Conservation (phyloP, 2,888 invertebrate species). For the Parnassius orleans region DNA sequence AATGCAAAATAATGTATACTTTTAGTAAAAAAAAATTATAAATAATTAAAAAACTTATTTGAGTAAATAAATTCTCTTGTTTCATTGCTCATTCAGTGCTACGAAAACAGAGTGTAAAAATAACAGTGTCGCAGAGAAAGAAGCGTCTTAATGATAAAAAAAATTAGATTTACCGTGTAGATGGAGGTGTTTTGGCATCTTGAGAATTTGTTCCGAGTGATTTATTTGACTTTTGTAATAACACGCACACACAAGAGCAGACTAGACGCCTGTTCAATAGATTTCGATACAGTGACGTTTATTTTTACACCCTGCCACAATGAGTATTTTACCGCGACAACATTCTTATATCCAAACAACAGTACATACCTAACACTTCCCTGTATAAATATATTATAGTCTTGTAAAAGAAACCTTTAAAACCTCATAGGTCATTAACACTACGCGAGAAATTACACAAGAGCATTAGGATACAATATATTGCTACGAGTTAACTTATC, state of each 20-base stretch:
- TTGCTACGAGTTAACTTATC: constrained; percentile 81
- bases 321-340: constrained; percentile 79
- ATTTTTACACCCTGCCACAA: constrained; percentile 73
- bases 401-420: constrained; percentile 79
- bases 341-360: constrained; percentile 74
- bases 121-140: constrained; percentile 35
- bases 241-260: background rate
- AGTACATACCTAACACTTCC: constrained; percentile 78
- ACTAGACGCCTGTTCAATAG: constrained; percentile 28
- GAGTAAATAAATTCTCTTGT: constrained; percentile 81
- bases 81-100: constrained; percentile 78
- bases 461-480: constrained; percentile 78
- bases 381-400: constrained; percentile 80
- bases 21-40: constrained; percentile 72
- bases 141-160: constrained; percentile 8
- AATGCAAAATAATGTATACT: constrained; percentile 77
- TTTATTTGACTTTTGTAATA: background rate
- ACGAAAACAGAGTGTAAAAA: constrained; percentile 73
- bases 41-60: constrained; percentile 74
- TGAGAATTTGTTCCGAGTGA: constrained; percentile 1
- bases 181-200: constrained; percentile 27
- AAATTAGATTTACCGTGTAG: constrained; percentile 32
- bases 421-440: constrained; percentile 79
- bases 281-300: constrained; percentile 39
- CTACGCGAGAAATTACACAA: constrained; percentile 78